These are phyloP conservation scores for Lasioglossum morio DNA, from an alignment of 2,888 invertebrate species.

Conservation along the genomic window DNA sequence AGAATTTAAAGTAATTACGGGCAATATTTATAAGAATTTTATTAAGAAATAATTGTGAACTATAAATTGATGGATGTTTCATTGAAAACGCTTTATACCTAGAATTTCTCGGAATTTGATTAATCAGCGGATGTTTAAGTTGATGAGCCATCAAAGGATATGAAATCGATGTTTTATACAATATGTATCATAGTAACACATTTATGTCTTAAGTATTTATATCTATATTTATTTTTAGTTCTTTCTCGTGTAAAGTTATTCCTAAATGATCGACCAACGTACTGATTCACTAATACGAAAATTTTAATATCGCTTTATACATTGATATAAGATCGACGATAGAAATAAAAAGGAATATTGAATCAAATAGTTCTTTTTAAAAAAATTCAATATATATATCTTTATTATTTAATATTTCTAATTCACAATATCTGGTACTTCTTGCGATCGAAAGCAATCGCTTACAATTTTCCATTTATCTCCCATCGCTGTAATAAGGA, in stretches of 20 bases:
- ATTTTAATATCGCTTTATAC: constrained; percentile 84
- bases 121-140: constrained; percentile 69
- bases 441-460: constrained; percentile 94
- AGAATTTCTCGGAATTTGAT: constrained; percentile 52
- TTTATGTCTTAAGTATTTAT: constrained; percentile 83
- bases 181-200: constrained; percentile 83
- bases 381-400: constrained; percentile 23
- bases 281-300: constrained; percentile 81
- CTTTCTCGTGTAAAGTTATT: constrained; percentile 78
- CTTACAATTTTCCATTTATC: constrained; percentile 98
- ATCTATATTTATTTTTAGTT: constrained; percentile 83
- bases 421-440: constrained; percentile 71
- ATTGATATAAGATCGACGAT: constrained; percentile 82
- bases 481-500: constrained; percentile 93
- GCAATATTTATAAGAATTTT: constrained; percentile 40
- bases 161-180: constrained; percentile 79
- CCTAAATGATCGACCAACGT: constrained; percentile 81
- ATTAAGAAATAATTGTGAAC: constrained; percentile 28
- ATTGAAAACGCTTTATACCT: constrained; percentile 36
- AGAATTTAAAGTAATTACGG: constrained; percentile 44
- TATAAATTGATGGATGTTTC: constrained; percentile 38
- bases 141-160: constrained; percentile 57
- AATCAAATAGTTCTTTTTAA: constrained; percentile 55
- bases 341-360: constrained; percentile 79
- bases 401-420: constrained; percentile 39